Base-by-base conservation (phyloP, 2,113 vertebrate genomes). In the Halcyon malimbica region DNA sequence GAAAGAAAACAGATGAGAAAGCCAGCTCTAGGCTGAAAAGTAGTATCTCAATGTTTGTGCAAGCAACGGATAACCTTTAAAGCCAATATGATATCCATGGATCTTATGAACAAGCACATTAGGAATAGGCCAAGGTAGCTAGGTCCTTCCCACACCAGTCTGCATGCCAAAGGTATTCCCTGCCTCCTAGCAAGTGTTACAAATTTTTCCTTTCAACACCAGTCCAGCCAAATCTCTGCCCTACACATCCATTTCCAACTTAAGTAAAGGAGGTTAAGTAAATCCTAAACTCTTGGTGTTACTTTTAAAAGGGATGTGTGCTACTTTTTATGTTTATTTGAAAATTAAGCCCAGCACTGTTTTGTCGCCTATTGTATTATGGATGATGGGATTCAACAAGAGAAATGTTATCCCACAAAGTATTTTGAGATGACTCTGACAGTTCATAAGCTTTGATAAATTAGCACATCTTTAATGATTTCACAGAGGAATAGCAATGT, bases 221-320 rank as follows among this genome's bases (percentile, higher is more conserved):
- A 25, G 4, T 50, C 8, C 33, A 86, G 19, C 7, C 25, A 83
- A 60, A 79, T 81, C 21, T 77, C 56, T 73, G 13, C 3, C 50
- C 9, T 82, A 64, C 12, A 42, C 2, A 73, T 35, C 5, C 19
- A 31, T 23, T 44, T 80, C 37, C 57, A 51, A 74, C 6, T 48
- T 83, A 50, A 28, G 3, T 29, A 29, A 62, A 82, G 75, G 8
- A 76, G 9, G 13, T 53, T 42, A 41, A 37, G 5, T 39, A n/a
- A 44, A 7, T 41, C 2, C 6, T 57, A 20, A 3, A 15, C 3
- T 28, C 19, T 44, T 5, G 0, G 5, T 67, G 41, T 33, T 48
- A 65, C 75, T 85, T 91, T 51, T 33, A 13, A 83, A 88, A 54
- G 1, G 3, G 6, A 19, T 37, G 4, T 21, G 10, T 68, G 3